Percentiles rank a stretch among this genome's conserved stretches.
These are phyloP conservation scores for Periophthalmus magnuspinnatus DNA, from an alignment of 2,797 vertebrate genomes.

Conservation along the genomic window DNA sequence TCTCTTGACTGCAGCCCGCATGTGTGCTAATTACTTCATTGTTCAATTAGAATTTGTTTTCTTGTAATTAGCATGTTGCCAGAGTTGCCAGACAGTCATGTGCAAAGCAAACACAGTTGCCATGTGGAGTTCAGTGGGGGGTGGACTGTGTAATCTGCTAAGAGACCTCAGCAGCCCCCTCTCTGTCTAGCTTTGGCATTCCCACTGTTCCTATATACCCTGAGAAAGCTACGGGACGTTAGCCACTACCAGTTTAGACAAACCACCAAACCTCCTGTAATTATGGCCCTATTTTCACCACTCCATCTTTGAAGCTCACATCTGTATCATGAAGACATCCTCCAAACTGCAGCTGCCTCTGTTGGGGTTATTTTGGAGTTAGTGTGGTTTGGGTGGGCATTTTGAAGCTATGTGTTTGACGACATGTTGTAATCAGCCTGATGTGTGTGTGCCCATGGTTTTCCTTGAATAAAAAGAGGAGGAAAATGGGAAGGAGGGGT, in stretches of 20 bases:
- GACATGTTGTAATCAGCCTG: conserved; percentile 12
- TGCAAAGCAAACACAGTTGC: conserved; percentile 11
- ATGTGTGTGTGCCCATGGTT: conserved; percentile 12
- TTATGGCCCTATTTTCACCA: conserved; percentile 48
- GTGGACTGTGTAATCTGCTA: conserved; percentile 7
- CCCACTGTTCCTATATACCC: background rate
- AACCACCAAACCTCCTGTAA: conserved; percentile 40
- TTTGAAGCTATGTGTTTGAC: conserved; percentile 25
- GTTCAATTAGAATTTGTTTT: conserved; percentile 8
- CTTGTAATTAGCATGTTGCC: conserved; percentile 13
- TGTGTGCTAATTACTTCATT: conserved; percentile 1
- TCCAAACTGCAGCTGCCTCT: conserved; percentile 27
- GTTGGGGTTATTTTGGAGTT: conserved; percentile 21
- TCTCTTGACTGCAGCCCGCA: background rate
- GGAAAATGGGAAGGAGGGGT: conserved; percentile 4
- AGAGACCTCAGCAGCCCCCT: conserved; percentile 11
- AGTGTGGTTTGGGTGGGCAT: conserved; percentile 29
- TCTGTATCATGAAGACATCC: conserved; percentile 38
- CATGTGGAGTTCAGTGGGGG: conserved; percentile 13
- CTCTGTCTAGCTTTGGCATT: conserved; percentile 8
- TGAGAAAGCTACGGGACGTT: conserved; percentile 7
- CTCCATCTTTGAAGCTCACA: conserved; percentile 35
- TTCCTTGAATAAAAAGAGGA: background rate
- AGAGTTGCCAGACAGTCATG: conserved; percentile 12
- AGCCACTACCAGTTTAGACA: conserved; percentile 7